Base-by-base conservation (phyloP, 2,113 vertebrate species). In the Perccottus glenii region DNA sequence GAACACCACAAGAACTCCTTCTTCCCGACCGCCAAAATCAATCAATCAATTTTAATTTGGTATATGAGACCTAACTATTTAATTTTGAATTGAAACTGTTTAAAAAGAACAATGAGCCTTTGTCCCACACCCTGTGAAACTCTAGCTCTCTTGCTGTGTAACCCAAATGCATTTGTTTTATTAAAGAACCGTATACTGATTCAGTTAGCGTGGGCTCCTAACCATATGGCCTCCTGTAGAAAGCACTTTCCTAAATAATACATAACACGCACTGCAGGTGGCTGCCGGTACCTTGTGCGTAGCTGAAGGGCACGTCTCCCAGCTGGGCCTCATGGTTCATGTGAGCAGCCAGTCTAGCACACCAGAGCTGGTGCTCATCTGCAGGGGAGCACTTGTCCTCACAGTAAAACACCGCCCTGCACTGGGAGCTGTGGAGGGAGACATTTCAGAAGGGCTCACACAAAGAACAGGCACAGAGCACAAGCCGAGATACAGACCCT, bases 251-350 rank as follows among this genome's bases (percentile, higher is more conserved):
- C 53, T 56, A n/a, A 56, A 56, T 55, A 55, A 55, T 36, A 33
- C 52, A 38, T 55, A n/a, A 32, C 6, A 27, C 48, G 40, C 40
- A 15, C 12, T 65, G 2, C 11, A 16, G 14, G 40, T 55, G 4
- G 12, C 9, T 40, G 11, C 33, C 44, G n/a, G 46, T 19, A 80
- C 77, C 73, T 67, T 57, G 12, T 15, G 73, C 10, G 14, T 11
- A 78, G 35, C 65, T 68, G 60, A 81, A 78, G 1, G 56, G 78
- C 47, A 75, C 44, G 45, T 69, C 57, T 9, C 68, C 71, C 64
- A 84, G 65, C 52, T 35, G 55, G n/a, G 43, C 46, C 75, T 49
- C 16, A 0, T 15, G 11, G 0, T 7, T 1, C 35, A 52, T 10
- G 11, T 32, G 40, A 68, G 0, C 1, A 7, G 66, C 47, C 66